Evolutionary conservation across 2,888 invertebrate genomes (phyloP).

Genomic region (Andricus curvator): DNA sequence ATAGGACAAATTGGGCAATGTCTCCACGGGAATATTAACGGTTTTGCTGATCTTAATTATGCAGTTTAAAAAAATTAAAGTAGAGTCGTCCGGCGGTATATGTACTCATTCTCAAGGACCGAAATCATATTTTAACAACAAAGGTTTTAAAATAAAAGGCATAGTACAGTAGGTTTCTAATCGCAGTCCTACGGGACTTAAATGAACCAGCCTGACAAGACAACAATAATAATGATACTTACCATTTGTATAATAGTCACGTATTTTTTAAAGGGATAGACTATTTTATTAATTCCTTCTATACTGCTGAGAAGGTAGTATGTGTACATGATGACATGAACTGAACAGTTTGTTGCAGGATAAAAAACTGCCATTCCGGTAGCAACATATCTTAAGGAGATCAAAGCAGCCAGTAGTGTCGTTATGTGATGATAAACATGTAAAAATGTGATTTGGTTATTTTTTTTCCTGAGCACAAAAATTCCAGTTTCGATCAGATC

Average conservation of each 20-base stretch:
- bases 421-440: slow-evolving; percentile 87
- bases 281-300: slow-evolving; percentile 80
- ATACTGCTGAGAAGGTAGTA: slow-evolving; percentile 83
- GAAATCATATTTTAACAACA: no score
- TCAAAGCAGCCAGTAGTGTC: slow-evolving; percentile 81
- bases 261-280: slow-evolving; percentile 82
- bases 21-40: no score
- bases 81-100: no score
- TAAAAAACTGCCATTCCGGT: slow-evolving; percentile 83
- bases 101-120: no score
- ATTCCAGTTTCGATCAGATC: slow-evolving; percentile 85
- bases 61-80: no score
- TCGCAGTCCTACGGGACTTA: no score
- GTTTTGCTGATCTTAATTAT: no score
- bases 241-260: slow-evolving; percentile 84
- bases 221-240: slow-evolving; percentile 60
- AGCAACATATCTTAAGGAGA: slow-evolving; percentile 81
- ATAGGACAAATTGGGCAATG: no score
- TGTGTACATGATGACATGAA: slow-evolving; percentile 87
- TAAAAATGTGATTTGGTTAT: slow-evolving; percentile 84
- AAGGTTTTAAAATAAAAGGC: no score
- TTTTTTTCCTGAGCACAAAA: slow-evolving; percentile 85
- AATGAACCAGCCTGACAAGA: no score
- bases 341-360: slow-evolving; percentile 82
- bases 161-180: no score